phyloP scores from a whole-genome alignment of 2,888 invertebrate genomes.

The Bombyx huttoni region DNA sequence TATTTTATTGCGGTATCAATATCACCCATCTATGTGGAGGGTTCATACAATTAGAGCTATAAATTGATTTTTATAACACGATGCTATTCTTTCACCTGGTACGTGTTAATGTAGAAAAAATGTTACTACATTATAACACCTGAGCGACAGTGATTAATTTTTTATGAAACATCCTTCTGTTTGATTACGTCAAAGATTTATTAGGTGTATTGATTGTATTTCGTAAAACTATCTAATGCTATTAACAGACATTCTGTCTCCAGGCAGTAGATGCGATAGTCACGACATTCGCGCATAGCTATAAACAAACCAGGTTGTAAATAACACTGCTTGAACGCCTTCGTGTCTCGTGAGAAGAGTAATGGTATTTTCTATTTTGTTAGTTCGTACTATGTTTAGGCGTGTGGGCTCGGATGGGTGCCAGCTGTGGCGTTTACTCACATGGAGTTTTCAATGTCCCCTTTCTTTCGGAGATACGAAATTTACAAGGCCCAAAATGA shows the following conservation, averaged over 20 bases:
- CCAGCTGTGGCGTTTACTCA: slow-evolving; percentile 52
- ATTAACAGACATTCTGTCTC: background rate
- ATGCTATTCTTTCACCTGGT: too few species aligned
- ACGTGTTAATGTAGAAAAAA: too few species aligned
- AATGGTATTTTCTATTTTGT: slow-evolving; percentile 70
- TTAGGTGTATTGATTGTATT: too few species aligned
- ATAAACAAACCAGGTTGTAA: slow-evolving; percentile 61
- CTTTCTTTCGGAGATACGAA: slow-evolving; percentile 31
- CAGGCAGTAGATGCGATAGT: slow-evolving; percentile 4
- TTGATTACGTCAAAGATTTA: too few species aligned
- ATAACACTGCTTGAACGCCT: slow-evolving; percentile 66
- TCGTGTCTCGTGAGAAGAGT: slow-evolving; percentile 62
- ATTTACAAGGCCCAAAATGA: background rate
- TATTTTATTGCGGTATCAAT: too few species aligned
- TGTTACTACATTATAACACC: too few species aligned
- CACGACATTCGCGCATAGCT: slow-evolving; percentile 37
- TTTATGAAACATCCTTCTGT: too few species aligned
- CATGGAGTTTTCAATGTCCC: slow-evolving; percentile 31
- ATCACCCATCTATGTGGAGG: too few species aligned
- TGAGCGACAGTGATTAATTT: too few species aligned
- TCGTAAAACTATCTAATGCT: background rate
- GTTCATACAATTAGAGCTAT: too few species aligned
- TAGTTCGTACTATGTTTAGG: slow-evolving; percentile 52
- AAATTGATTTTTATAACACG: too few species aligned
- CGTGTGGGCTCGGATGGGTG: slow-evolving; percentile 58